Percentiles rank a stretch among this genome's conserved stretches.
Evolutionary conservation across 2,888 invertebrate species (phyloP).

Genomic region (Eupithecia vulgata): DNA sequence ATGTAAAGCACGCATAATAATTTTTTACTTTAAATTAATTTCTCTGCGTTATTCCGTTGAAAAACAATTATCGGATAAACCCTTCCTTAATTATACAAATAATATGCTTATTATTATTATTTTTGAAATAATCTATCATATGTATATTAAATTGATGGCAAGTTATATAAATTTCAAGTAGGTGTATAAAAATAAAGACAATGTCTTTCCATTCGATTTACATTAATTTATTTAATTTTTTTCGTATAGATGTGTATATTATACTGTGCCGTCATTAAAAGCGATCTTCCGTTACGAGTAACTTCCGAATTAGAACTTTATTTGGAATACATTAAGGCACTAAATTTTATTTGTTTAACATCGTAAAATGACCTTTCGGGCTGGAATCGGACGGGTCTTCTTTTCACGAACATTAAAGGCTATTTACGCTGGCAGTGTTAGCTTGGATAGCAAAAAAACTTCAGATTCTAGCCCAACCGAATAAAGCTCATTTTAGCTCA

Average conservation of each 20-base stretch:
- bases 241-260: constrained; percentile 9
- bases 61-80: background rate
- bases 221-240: constrained; percentile 12
- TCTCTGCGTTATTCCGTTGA: background rate
- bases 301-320: background rate
- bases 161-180: background rate
- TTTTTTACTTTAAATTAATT: background rate
- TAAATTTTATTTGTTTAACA: background rate
- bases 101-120: background rate
- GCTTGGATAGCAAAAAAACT: background rate
- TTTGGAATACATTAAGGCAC: background rate
- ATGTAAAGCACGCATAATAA: constrained; percentile 7
- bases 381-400: background rate
- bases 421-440: background rate
- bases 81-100: background rate
- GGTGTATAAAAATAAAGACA: constrained; percentile 2
- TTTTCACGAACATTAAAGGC: background rate
- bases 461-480: background rate
- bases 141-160: background rate
- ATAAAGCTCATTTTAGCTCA: background rate
- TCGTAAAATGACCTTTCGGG: background rate
- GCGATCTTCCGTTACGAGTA: background rate
- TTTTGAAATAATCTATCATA: background rate
- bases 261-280: background rate
- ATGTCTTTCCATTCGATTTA: background rate